Evolutionary conservation across 2,797 vertebrate species (phyloP).

Genomic region (Clarias platycephalus): DNA sequence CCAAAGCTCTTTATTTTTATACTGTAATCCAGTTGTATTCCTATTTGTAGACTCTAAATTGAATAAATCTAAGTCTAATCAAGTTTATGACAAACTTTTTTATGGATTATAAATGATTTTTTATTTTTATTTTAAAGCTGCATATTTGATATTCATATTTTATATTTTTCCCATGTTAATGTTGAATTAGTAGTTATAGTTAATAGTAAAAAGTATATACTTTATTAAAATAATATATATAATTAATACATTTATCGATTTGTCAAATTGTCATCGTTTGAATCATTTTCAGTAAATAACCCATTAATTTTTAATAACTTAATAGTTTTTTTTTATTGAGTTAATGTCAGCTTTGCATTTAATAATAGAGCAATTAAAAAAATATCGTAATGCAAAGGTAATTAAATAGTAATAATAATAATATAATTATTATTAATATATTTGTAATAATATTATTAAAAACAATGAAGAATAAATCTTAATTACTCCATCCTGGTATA

Average conservation of each 20-base stretch:
- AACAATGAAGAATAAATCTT: neutral
- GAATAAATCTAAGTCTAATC: neutral
- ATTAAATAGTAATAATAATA: too few relatives aligned
- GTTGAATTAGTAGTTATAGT: neutral
- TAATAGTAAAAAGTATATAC: too few relatives aligned
- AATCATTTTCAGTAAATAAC: neutral
- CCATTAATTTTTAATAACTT: neutral
- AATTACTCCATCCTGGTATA: neutral
- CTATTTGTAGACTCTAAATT: neutral
- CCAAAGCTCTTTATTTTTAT: neutral
- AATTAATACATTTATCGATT: neutral
- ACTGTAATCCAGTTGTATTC: neutral
- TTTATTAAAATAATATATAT: too few relatives aligned
- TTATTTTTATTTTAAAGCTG: neutral
- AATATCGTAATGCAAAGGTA: too few relatives aligned
- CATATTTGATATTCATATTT: neutral
- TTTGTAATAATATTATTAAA: neutral
- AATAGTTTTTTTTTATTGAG: neutral
- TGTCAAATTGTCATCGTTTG: neutral
- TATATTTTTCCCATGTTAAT: neutral
- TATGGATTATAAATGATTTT: neutral
- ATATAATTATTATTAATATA: neutral
- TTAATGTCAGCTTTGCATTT: neutral
- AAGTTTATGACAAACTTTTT: neutral
- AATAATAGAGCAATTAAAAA: neutral